phyloP scores from a whole-genome alignment of 2,797 vertebrate species.

The Coendou prehensilis region DNA sequence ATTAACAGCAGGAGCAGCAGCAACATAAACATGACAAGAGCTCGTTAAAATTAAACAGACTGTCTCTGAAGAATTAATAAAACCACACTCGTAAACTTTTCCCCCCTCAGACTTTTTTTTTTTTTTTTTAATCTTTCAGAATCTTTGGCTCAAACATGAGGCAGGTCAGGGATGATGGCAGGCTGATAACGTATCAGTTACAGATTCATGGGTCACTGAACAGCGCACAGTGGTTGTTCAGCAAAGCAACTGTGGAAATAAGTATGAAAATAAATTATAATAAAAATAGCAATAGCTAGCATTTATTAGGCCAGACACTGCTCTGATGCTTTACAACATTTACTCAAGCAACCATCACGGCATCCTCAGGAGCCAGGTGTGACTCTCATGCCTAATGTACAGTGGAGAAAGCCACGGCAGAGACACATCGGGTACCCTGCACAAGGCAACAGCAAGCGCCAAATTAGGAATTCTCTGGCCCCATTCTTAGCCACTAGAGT shows the following conservation, averaged over 20 bases:
- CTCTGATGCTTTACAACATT: neutral
- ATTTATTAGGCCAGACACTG: neutral
- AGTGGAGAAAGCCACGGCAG: neutral
- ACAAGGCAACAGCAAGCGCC: neutral
- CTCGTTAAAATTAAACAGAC: conserved; percentile 23
- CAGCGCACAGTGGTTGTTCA: neutral
- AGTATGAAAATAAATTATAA: neutral
- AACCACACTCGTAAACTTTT: neutral
- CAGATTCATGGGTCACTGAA: neutral
- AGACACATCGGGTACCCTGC: neutral
- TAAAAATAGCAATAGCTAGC: neutral
- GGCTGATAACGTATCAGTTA: neutral
- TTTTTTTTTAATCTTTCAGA: conserved; percentile 35
- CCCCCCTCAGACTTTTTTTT: neutral
- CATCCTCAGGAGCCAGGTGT: neutral
- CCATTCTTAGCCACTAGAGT: neutral
- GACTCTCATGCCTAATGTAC: neutral
- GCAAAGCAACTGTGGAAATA: neutral
- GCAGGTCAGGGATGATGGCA: neutral
- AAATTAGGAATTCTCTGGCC: neutral
- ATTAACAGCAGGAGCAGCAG: neutral
- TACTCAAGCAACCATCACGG: neutral
- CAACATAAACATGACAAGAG: conserved; percentile 41
- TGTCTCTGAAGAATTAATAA: conserved; percentile 46
- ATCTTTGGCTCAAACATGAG: neutral